These are phyloP conservation scores for Adelognathus sp. DNA, from an alignment of 2,888 invertebrate genomes.

Conservation along the genomic window DNA sequence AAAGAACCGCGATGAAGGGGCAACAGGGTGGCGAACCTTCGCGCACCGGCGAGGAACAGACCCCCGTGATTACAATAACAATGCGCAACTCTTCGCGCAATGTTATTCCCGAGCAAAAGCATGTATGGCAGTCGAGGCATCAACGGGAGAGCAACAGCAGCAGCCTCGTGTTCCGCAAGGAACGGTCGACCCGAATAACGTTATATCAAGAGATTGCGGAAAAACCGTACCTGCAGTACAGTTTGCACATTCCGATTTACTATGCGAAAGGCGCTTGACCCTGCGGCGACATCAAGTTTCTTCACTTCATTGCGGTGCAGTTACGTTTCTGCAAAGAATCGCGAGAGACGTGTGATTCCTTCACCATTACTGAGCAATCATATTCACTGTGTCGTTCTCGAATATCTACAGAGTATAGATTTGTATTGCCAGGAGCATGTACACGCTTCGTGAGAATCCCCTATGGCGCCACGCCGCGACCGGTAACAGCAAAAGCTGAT, in stretches of 20 bases:
- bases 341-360: background rate
- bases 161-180: background rate
- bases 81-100: conserved; percentile 63
- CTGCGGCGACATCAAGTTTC: background rate
- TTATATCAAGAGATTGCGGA: conserved; percentile 42
- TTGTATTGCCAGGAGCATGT: too few species aligned
- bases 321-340: background rate
- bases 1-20: conserved; percentile 35
- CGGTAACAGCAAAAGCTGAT: too few species aligned
- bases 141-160: background rate
- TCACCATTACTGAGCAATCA: too few species aligned
- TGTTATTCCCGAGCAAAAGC: conserved; percentile 74
- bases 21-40: conserved; percentile 66
- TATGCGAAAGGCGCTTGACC: background rate
- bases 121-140: conserved; percentile 67
- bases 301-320: background rate
- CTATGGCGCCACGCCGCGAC: too few species aligned
- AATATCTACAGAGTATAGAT: too few species aligned
- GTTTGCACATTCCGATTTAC: background rate
- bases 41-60: conserved; percentile 44
- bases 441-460: too few species aligned
- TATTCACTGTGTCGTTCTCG: too few species aligned
- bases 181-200: conserved; percentile 67
- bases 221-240: background rate
- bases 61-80: conserved; percentile 74